Evolutionary conservation across 2,888 invertebrate genomes (phyloP).

Genomic region (Uropetala carovei): DNA sequence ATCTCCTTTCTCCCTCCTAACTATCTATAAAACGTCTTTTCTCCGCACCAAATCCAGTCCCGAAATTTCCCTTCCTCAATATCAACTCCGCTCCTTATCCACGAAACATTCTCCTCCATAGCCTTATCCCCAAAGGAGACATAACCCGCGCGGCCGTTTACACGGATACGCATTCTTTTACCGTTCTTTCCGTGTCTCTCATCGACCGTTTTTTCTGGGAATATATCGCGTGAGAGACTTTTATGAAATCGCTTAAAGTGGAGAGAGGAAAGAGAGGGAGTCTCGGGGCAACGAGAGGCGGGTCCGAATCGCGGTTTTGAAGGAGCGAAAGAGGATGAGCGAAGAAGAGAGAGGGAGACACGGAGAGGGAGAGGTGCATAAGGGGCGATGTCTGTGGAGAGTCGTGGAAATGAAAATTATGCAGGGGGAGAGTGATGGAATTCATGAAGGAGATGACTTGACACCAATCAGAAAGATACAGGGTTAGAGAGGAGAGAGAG

Average conservation of each 20-base stretch:
- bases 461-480: background rate
- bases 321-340: background rate
- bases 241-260: background rate
- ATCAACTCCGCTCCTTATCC: background rate
- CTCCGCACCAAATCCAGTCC: background rate
- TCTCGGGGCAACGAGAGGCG: background rate
- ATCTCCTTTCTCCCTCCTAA: background rate
- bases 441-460: background rate
- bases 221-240: background rate
- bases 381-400: background rate
- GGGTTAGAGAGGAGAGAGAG: background rate
- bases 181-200: slow-evolving; percentile 7
- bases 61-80: background rate
- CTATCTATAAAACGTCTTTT: background rate
- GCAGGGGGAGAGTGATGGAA: background rate
- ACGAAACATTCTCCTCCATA: background rate
- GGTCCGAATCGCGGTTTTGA: no score
- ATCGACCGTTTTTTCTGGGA: slow-evolving; percentile 2
- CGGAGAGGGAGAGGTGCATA: background rate
- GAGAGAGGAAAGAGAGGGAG: background rate
- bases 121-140: background rate
- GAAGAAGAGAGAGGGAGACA: background rate
- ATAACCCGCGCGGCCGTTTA: background rate
- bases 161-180: background rate
- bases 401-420: background rate